Evolutionary conservation across 1,140 invertebrate genomes (phyloP), one percentile per base, ranked within the genome.

Genomic region (Colletes latitarsis): DNA sequence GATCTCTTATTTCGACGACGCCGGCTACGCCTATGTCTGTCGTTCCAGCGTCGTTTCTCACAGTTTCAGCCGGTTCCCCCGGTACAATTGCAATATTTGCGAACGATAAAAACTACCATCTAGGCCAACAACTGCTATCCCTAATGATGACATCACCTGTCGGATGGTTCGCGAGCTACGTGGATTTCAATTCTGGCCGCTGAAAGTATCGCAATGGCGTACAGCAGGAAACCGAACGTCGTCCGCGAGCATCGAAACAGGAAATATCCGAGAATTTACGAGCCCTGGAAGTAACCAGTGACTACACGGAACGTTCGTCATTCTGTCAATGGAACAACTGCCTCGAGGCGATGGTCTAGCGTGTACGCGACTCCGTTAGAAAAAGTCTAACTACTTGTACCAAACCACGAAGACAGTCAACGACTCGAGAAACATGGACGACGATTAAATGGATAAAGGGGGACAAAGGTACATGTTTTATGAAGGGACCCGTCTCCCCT

Each of bases 261-360:
- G 76, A 85, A 85, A 82, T 85, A 86, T 77, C 83, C 53, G n/a
- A 39, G 82, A 83, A 86, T 86, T 85, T 86, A 86, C 70, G 81
- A 85, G 79, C 83, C 55, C 70, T 82, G 62, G 79, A 79, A 69
- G 70, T 85, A 86, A 77, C 79, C 83, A 70, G 43, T 49, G 73
- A 85, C 83, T 85, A 85, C 83, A 64, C 60, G 74, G 79, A 70
- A 85, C 74, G 83, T 86, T 85, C 83, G 83, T 86, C 83, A 86
- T 86, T 85, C 84, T 86, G 84, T 86, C 83, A 71, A 85, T 86
- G 74, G 58, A 60, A 82, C 52, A 66, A 74, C 49, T 77, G 70
- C 73, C 83, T 66, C 70, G 70, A 39, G 83, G 79, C 74, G 84
- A 82, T 85, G 74, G 64, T 85, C 64, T 60, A 74, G 79, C 82